A percentile compares a stretch with the other conserved stretches of the same genome.
Evolutionary conservation across 2,888 invertebrate species (phyloP).

Genomic region (Cinara cedri): DNA sequence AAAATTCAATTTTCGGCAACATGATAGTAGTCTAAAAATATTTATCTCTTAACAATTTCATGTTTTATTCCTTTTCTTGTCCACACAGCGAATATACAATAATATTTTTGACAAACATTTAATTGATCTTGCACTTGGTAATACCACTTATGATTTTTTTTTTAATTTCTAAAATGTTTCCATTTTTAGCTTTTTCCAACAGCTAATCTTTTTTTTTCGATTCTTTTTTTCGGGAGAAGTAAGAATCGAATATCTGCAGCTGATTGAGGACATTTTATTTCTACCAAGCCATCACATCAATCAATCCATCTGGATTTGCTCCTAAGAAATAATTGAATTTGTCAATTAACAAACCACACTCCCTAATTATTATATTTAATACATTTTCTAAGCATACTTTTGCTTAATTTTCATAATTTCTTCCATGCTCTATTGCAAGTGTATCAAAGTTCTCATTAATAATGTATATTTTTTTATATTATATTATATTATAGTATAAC

Average conservation of each 20-base stretch:
- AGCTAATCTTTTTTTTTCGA: background rate
- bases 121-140: background rate
- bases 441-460: too few species aligned
- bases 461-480: too few species aligned
- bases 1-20: background rate
- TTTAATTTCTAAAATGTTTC: background rate
- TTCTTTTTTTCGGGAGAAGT: background rate
- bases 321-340: background rate
- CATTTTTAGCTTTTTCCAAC: background rate
- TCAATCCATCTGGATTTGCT: slow-evolving; percentile 8
- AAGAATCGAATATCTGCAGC: too few species aligned
- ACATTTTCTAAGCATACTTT: background rate
- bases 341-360: slow-evolving; percentile 1
- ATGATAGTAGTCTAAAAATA: slow-evolving; percentile 2
- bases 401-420: background rate
- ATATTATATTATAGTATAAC: too few species aligned
- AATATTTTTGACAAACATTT: background rate
- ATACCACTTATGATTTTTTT: slow-evolving; percentile 7
- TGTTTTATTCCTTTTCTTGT: background rate
- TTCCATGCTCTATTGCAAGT: background rate
- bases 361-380: background rate
- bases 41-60: slow-evolving; percentile 1
- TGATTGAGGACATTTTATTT: slow-evolving; percentile 1
- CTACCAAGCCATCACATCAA: slow-evolving; percentile 1
- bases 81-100: background rate